Percentiles rank a stretch among this genome's conserved stretches.
Evolutionary conservation across 2,797 vertebrate species (phyloP).

Genomic region (Xiphorhynchus erythropygius): DNA sequence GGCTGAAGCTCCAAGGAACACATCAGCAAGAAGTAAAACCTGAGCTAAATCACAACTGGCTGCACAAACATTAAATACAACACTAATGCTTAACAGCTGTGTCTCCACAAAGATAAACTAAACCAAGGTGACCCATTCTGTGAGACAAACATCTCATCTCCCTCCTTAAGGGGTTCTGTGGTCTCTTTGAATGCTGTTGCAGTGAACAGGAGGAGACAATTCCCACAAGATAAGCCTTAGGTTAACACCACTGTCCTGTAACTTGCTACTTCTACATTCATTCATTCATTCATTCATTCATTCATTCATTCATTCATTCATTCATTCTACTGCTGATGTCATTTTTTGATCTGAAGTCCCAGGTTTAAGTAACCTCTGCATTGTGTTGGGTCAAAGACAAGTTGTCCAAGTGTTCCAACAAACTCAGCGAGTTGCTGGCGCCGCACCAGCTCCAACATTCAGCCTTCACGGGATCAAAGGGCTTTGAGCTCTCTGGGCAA

Average conservation of each 20-base stretch:
- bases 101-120: background rate
- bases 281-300: no score
- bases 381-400: background rate
- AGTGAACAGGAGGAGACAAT: background rate
- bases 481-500: background rate
- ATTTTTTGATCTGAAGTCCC: background rate
- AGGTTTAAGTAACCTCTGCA: background rate
- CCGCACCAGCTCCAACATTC: rapidly evolving
- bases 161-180: rapidly evolving
- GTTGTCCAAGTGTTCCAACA: background rate
- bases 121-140: background rate
- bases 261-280: background rate
- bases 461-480: background rate
- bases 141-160: background rate
- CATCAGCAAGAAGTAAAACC: background rate
- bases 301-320: background rate
- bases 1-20: background rate
- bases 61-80: background rate
- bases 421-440: background rate
- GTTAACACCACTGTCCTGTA: background rate
- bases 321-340: background rate
- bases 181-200: background rate
- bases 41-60: background rate
- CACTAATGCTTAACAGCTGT: background rate
- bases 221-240: background rate